phyloP scores from a whole-genome alignment of 1,140 invertebrate species.

The Globodera rostochiensis region DNA sequence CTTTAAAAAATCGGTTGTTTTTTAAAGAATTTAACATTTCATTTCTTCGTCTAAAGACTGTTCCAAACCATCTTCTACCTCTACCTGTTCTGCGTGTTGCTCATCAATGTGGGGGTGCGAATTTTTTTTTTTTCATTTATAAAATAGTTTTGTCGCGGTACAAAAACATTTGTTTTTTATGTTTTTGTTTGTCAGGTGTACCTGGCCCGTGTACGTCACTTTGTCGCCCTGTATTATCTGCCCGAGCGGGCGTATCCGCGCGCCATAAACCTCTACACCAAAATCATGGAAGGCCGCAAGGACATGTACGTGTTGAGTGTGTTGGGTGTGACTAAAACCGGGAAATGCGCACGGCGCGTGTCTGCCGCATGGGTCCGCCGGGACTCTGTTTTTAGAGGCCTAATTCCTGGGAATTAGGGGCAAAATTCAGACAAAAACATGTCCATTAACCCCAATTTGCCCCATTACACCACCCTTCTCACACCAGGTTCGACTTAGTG shows the following conservation, averaged over 20 bases:
- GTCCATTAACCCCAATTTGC: too few relatives aligned
- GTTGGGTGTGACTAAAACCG: too few relatives aligned
- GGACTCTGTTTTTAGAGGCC: too few relatives aligned
- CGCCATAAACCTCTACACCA: conserved; percentile 44
- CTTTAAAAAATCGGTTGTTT: neutral
- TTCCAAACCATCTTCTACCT: neutral
- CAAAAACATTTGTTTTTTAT: too few relatives aligned
- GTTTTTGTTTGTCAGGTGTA: conserved; percentile 27
- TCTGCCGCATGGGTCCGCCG: too few relatives aligned
- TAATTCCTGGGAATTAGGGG: too few relatives aligned
- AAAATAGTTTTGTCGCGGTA: neutral
- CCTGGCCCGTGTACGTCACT: conserved; percentile 33
- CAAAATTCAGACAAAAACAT: too few relatives aligned
- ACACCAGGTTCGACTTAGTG: neutral
- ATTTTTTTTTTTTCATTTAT: conserved; percentile 14
- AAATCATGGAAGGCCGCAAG: conserved; percentile 34
- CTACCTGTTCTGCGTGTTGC: conserved; percentile 15
- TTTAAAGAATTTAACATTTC: neutral
- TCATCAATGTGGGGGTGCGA: conserved; percentile 8
- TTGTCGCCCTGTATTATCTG: conserved; percentile 48
- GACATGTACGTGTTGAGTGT: conserved; percentile 30
- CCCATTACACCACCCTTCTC: neutral
- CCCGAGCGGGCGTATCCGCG: conserved; percentile 36
- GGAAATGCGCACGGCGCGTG: too few relatives aligned
- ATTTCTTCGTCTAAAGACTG: neutral